Base-by-base conservation (phyloP, 1,140 invertebrate species). In the Probaryconus sp. region DNA sequence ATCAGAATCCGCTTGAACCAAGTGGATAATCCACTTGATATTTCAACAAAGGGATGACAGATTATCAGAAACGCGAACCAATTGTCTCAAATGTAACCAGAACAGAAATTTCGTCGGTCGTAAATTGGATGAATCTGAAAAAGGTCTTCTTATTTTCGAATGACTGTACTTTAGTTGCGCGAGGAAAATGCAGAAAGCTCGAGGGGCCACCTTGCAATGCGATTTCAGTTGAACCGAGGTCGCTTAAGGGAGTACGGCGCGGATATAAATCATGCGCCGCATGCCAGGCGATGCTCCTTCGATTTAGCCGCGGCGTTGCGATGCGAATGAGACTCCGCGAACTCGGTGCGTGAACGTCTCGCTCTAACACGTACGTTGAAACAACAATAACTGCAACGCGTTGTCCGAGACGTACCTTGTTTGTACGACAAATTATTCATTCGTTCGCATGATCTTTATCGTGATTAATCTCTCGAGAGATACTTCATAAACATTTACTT, bases 341-440 rank as follows among this genome's bases (percentile, higher is more conserved):
- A 30, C 35, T 33, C n/a, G n/a, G 17, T 33, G 47, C 58, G 45
- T 33, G 18, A 42, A 42, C 42, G 33, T 42, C 31, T 31, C 18
- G 17, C 28, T 35, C n/a, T 0, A 16, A 21, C 24, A 33, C 43
- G 28, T 33, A 20, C 53, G 18, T 28, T 33, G 43, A 42, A 68
- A 58, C 48, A 58, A 68, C 53, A 68, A 58, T 50, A 67, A 56
- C 18, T 18, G 9, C 51, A 21, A 10, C 38, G 38, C 53, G 64
- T 51, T 50, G 53, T 38, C 30, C 21, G 13, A 48, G 40, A 51
- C 45, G 28, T 33, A 31, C 31, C 64, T 68, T 42, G 67, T 70
- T 70, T 70, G 67, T 70, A 70, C 56, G 56, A 70, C 67, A 70
- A 70, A 70, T 70, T 70, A 70, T 70, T 70, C 50, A 70, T 70